These are phyloP conservation scores for Gavialis gangeticus DNA, from an alignment of 2,113 vertebrate genomes.

Conservation along the genomic window DNA sequence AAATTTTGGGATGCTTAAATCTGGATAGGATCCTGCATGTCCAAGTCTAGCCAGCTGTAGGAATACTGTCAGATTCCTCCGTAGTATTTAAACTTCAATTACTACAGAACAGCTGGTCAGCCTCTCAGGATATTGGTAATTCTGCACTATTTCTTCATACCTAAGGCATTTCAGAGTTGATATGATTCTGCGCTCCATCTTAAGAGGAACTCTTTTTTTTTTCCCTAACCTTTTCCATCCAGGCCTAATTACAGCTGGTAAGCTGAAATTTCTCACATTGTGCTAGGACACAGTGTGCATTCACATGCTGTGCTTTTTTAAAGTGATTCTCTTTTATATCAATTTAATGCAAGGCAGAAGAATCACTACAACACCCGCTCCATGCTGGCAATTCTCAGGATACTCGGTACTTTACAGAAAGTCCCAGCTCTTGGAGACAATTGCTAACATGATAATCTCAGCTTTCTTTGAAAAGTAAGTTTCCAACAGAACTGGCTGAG, in stretches of 20 bases:
- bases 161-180: fast-evolving
- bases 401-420: neutral
- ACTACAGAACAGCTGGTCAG: no score
- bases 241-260: neutral
- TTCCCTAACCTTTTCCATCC: neutral
- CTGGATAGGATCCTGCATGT: fast-evolving
- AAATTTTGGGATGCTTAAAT: neutral
- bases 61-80: neutral
- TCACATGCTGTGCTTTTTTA: neutral
- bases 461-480: constrained; percentile 18
- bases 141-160: fast-evolving
- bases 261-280: fast-evolving
- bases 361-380: neutral
- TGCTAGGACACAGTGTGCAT: fast-evolving
- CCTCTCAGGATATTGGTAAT: no score
- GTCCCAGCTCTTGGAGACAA: neutral
- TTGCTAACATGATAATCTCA: neutral
- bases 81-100: no score
- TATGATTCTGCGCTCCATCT: neutral
- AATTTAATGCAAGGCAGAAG: fast-evolving
- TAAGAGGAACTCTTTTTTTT: neutral
- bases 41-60: neutral
- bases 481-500: constrained; percentile 42
- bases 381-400: neutral
- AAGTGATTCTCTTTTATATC: fast-evolving